Percentiles rank a stretch among this genome's conserved stretches.
Evolutionary conservation across 1,140 invertebrate species (phyloP).

Genomic region (Arion vulgaris): DNA sequence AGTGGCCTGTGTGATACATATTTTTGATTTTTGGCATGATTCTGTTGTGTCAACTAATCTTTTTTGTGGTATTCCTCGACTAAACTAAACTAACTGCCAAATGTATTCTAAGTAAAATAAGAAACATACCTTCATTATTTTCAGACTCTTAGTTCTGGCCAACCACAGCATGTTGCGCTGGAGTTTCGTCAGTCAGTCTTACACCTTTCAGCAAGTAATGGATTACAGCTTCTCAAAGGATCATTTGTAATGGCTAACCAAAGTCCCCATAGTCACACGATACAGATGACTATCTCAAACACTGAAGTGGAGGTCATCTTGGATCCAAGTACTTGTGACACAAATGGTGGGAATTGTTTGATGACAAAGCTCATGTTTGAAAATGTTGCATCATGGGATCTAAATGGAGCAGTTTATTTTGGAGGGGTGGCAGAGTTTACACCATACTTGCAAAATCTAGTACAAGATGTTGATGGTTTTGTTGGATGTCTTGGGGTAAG

Average conservation of each 20-base stretch:
- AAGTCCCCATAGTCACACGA: constrained; percentile 39
- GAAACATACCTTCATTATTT: too few relatives aligned
- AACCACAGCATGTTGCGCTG: constrained; percentile 45
- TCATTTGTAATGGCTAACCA: constrained; percentile 12
- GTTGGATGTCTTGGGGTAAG: constrained; percentile 58
- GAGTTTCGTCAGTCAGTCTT: constrained; percentile 36
- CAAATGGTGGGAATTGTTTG: background rate
- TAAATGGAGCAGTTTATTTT: constrained; percentile 43
- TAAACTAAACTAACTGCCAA: too few relatives aligned
- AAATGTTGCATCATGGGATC: constrained; percentile 21
- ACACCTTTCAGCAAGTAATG: constrained; percentile 38
- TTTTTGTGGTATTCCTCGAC: too few relatives aligned
- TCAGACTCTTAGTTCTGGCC: constrained; percentile 36
- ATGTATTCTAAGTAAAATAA: too few relatives aligned
- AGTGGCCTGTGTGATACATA: too few relatives aligned
- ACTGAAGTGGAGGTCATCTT: constrained; percentile 22
- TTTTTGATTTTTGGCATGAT: too few relatives aligned
- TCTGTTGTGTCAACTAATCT: too few relatives aligned
- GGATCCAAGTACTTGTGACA: constrained; percentile 35
- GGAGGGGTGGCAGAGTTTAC: constrained; percentile 50
- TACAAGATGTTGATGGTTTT: constrained; percentile 42
- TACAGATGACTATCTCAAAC: constrained; percentile 26
- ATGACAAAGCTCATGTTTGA: background rate
- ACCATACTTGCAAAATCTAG: constrained; percentile 49
- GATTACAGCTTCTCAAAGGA: constrained; percentile 14